Evolutionary conservation across 1,140 invertebrate species (phyloP).

Genomic region (Caerostris darwini): DNA sequence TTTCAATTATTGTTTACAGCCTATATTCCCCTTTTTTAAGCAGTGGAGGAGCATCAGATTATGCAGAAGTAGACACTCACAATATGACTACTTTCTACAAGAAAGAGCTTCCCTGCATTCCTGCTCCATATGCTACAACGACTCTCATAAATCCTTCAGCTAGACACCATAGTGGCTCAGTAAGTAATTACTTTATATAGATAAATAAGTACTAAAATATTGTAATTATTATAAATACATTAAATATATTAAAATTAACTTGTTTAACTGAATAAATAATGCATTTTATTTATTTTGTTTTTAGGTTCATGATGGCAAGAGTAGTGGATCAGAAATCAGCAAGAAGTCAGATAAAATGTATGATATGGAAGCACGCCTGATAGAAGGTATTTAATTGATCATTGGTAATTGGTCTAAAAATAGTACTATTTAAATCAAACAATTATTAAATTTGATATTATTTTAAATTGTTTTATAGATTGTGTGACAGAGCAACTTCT

Average conservation of each 20-base stretch:
- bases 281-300: neutral
- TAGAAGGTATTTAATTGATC: conserved; percentile 66
- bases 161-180: conserved; percentile 79
- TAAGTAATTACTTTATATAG: neutral
- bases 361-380: conserved; percentile 75
- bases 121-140: conserved; percentile 92
- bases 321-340: conserved; percentile 81
- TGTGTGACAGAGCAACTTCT: conserved; percentile 75
- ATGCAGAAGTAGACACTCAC: conserved; percentile 89
- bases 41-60: conserved; percentile 85
- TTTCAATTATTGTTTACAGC: conserved; percentile 75
- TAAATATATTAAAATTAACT: neutral
- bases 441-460: neutral
- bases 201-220: neutral
- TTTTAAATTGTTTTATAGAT: conserved; percentile 53
- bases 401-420: too few relatives aligned
- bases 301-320: conserved; percentile 79
- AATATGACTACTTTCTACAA: conserved; percentile 92
- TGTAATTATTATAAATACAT: neutral
- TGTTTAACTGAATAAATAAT: neutral
- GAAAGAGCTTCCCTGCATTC: conserved; percentile 83
- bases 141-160: conserved; percentile 84
- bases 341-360: conserved; percentile 80
- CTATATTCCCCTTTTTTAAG: conserved; percentile 73
- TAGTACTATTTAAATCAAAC: too few relatives aligned